These are phyloP conservation scores for Ifrita kowaldi DNA, from an alignment of 2,113 vertebrate genomes.

Conservation along the genomic window DNA sequence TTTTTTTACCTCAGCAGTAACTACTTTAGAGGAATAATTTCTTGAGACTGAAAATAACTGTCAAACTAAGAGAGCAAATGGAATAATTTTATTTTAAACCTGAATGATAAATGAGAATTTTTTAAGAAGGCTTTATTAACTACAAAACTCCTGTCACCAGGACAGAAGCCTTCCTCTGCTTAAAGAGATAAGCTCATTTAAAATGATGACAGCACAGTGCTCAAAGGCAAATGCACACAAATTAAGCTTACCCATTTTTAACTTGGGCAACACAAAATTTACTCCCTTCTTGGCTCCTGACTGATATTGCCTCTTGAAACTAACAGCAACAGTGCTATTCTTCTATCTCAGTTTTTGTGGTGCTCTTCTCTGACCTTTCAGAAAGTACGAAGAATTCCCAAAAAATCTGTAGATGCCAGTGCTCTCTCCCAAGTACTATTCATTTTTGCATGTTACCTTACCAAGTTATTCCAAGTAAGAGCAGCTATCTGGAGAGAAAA, in stretches of 20 bases:
- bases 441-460: not conserved
- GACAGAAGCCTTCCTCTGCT: not conserved
- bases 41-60: not conserved
- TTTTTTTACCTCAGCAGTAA: not conserved
- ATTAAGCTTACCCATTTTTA: not conserved
- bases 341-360: not conserved
- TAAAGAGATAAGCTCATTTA: not conserved
- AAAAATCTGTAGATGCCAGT: not conserved
- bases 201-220: not conserved
- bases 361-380: not conserved
- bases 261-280: not conserved
- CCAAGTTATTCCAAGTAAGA: not conserved
- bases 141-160: not conserved
- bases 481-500: not conserved
- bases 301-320: not conserved
- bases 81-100: conserved; percentile 1
- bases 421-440: not conserved
- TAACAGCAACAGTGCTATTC: not conserved
- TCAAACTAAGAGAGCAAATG: not conserved
- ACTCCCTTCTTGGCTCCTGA: not conserved
- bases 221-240: not conserved
- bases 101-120: not conserved
- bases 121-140: not conserved
- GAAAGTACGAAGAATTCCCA: not conserved
- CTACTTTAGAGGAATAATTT: not conserved